Conservation (phyloP, 1,140 invertebrate species). For the Hyles vespertilio region DNA sequence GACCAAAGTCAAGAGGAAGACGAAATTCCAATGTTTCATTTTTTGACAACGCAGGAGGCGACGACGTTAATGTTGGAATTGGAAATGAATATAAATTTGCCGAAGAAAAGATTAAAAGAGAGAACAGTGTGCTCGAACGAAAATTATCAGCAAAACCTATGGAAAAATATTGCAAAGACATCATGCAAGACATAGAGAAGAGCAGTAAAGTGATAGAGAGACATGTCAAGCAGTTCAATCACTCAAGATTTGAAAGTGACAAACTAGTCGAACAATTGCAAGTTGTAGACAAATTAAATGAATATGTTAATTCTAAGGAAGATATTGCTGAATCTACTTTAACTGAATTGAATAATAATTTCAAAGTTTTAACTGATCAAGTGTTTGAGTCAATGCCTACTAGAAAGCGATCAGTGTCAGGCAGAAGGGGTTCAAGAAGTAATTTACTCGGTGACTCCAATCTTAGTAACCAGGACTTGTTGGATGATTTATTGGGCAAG, state of each 20-base stretch:
- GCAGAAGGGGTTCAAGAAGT: slow-evolving; percentile 38
- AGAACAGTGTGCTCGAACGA: slow-evolving; percentile 28
- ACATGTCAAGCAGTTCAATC: slow-evolving; percentile 66
- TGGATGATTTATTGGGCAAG: slow-evolving; percentile 61
- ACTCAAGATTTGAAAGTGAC: slow-evolving; percentile 59
- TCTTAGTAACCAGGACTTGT: slow-evolving; percentile 58
- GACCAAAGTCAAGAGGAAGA: slow-evolving; percentile 56
- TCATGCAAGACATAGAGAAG: slow-evolving; percentile 70
- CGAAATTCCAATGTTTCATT: slow-evolving; percentile 57
- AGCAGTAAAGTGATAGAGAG: slow-evolving; percentile 69
- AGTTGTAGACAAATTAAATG: slow-evolving; percentile 63
- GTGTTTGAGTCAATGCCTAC: slow-evolving; percentile 38
- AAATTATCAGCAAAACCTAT: slow-evolving; percentile 51
- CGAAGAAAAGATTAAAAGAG: slow-evolving; percentile 24
- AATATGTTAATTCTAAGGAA: slow-evolving; percentile 47
- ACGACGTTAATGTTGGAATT: slow-evolving; percentile 20
- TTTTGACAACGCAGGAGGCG: slow-evolving; percentile 39
- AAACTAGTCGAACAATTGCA: slow-evolving; percentile 64
- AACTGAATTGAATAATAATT: slow-evolving; percentile 62
- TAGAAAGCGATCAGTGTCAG: slow-evolving; percentile 49
- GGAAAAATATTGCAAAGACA: slow-evolving; percentile 69
- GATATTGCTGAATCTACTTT: slow-evolving; percentile 51
- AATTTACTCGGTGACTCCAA: slow-evolving; percentile 52
- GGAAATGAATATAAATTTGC: slow-evolving; percentile 28
- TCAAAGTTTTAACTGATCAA: slow-evolving; percentile 55